Conservation (phyloP, 2,888 invertebrate species). For the Mylabris sibirica region DNA sequence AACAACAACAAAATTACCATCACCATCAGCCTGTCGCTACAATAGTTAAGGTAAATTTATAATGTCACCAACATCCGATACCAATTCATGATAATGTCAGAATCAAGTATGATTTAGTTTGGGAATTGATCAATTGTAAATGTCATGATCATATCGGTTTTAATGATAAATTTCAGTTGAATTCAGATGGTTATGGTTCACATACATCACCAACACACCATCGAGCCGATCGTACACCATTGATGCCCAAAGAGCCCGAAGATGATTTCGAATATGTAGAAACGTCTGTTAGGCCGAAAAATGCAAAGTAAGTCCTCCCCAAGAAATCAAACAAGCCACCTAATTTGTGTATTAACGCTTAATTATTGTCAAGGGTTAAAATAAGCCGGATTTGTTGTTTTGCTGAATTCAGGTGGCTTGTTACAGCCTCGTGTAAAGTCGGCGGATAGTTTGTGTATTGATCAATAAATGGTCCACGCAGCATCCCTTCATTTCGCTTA, state of each 20-base stretch:
- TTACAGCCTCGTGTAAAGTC: conserved; percentile 36
- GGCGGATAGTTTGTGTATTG: conserved; percentile 36
- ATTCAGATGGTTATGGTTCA: conserved; percentile 85
- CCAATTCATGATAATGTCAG: background rate
- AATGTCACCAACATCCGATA: background rate
- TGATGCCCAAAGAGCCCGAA: conserved; percentile 74
- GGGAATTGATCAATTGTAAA: background rate
- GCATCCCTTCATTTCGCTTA: conserved; percentile 28
- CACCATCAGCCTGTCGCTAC: conserved; percentile 78
- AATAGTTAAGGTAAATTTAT: conserved; percentile 80
- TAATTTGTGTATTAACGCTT: background rate
- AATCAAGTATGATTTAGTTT: background rate
- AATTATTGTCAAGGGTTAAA: background rate
- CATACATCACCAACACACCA: conserved; percentile 82
- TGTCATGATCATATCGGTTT: background rate
- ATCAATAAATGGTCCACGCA: conserved; percentile 37
- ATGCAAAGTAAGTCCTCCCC: conserved; percentile 91
- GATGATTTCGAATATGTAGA: conserved; percentile 72
- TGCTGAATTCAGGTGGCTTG: conserved; percentile 33
- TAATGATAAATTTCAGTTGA: conserved; percentile 69
- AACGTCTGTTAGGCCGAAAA: conserved; percentile 74
- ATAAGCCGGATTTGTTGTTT: conserved; percentile 35
- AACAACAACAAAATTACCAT: conserved; percentile 61
- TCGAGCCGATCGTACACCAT: conserved; percentile 68
- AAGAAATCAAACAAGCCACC: too few relatives aligned